Evolutionary conservation across 2,113 vertebrate species (phyloP), one percentile per base, ranked within the genome.

Genomic region (Mobula hypostoma): DNA sequence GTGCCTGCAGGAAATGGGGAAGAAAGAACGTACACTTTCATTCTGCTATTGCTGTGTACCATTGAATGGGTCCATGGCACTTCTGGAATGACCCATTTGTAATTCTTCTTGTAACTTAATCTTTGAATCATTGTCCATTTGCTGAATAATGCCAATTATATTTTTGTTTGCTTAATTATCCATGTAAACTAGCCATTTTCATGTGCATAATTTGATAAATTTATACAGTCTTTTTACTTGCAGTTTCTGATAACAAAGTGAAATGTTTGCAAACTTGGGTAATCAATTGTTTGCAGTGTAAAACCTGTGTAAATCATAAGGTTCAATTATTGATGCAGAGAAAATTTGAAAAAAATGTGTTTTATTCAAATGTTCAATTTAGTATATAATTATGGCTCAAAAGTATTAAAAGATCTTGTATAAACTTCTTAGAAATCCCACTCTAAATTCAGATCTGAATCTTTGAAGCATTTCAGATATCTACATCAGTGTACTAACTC

Each of bases 151-250:
- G 70, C 91, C 91, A 93, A 93, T 29, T 74, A 76, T 93, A 93
- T 93, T 56, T 93, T 74, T 74, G 36, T 93, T 93, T 93, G 91
- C 68, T 93, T 76, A 93, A 93, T 93, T 93, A 93, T 40, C 91
- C 70, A 93, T 93, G 70, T 93, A 74, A 74, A 12, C 91, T 93
- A 76, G 91, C 70, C 91, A 93, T 93, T 72, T 93, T 93, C 70
- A 76, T 93, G 91, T 56, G 91, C 91, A 93, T 74, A 56, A 76
- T 70, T 68, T 70, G 66, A 92, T 36, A 32, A 17, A 70, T 36
- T 48, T 40, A 92, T 68, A 72, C 66, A 72, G 36, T 72, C 70
- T 74, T 48, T 82, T 93, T 93, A 93, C 70, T 56, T 74, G 68
- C 70, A 93, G 24, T 93, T 93, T 93, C 70, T 72, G 40, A 72